Percentiles rank a stretch among this genome's conserved stretches.
phyloP scores from a whole-genome alignment of 2,797 vertebrate species.

The Takifugu ocellatus region DNA sequence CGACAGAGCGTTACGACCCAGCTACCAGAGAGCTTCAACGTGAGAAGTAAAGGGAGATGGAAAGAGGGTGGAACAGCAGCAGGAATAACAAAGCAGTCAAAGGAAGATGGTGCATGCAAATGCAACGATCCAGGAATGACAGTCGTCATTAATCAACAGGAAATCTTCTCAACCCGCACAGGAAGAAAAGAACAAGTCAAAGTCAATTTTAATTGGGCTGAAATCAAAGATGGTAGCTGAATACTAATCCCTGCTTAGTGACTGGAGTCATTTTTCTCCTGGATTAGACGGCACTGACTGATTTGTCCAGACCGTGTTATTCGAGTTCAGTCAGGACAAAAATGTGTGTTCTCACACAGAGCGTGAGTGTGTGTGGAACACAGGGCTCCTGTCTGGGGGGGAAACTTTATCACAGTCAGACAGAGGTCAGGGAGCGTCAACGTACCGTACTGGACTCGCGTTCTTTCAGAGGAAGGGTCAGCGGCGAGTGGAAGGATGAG shows the following conservation, averaged over 20 bases:
- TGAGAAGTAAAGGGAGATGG: background rate
- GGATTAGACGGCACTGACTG: constrained; percentile 73
- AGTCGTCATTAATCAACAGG: constrained; percentile 19
- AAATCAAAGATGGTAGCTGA: constrained; percentile 72
- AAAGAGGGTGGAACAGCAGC: background rate
- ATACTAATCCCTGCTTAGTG: constrained; percentile 72
- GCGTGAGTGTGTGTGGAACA: constrained; percentile 47
- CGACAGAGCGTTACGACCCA: constrained; percentile 55
- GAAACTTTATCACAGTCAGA: constrained; percentile 36
- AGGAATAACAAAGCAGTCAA: background rate
- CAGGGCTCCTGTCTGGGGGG: constrained; percentile 39
- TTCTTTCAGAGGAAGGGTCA: constrained; percentile 77
- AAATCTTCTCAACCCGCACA: constrained; percentile 51
- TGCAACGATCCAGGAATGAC: constrained; percentile 5
- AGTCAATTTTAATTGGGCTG: constrained; percentile 83
- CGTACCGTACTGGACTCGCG: constrained; percentile 92
- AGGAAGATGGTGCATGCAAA: constrained; percentile 4
- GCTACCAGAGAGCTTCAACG: constrained; percentile 66
- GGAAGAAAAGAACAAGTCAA: constrained; percentile 61
- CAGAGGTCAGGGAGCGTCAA: constrained; percentile 43
- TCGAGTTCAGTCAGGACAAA: constrained; percentile 67
- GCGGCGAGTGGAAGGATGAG: constrained; percentile 68
- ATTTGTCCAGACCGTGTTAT: constrained; percentile 70
- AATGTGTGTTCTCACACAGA: constrained; percentile 54
- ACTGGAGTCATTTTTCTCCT: constrained; percentile 75